These are phyloP conservation scores for Myathropa florea DNA, from an alignment of 2,888 invertebrate species.

Conservation along the genomic window DNA sequence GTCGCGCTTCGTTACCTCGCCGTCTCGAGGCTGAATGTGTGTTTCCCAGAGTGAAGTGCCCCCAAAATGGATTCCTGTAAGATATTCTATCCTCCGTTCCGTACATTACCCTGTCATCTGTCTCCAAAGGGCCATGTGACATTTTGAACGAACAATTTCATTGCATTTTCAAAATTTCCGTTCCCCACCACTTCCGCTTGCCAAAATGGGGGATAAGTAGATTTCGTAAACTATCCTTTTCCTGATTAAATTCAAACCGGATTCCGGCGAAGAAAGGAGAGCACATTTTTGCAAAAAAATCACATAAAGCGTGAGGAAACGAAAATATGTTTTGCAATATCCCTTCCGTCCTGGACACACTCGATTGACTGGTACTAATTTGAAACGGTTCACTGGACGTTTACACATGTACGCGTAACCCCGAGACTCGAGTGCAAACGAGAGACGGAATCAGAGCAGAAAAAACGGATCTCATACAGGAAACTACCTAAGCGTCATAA, in stretches of 20 bases:
- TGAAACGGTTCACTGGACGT: background rate
- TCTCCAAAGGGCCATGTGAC: background rate
- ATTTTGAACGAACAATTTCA: background rate
- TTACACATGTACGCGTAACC: background rate
- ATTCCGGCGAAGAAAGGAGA: background rate
- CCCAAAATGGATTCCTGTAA: no score
- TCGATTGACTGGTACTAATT: conserved; percentile 33
- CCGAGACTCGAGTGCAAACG: background rate
- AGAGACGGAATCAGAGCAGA: background rate
- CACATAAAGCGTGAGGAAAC: background rate
- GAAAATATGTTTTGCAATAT: conserved; percentile 8
- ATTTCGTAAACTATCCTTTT: background rate
- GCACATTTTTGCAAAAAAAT: background rate
- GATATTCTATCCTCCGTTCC: no score
- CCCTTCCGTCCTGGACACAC: conserved; percentile 16
- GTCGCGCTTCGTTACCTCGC: background rate
- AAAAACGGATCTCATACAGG: conserved; percentile 1
- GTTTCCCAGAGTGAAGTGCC: background rate
- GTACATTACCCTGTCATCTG: background rate
- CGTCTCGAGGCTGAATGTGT: background rate
- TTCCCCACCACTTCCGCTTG: background rate
- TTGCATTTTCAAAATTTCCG: background rate
- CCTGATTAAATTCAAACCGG: conserved; percentile 1
- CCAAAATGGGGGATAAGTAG: background rate
- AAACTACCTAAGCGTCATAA: conserved; percentile 21